Evolutionary conservation across 2,113 vertebrate genomes (phyloP), one percentile per base, ranked within the genome.

Genomic region (Hassar affinis): DNA sequence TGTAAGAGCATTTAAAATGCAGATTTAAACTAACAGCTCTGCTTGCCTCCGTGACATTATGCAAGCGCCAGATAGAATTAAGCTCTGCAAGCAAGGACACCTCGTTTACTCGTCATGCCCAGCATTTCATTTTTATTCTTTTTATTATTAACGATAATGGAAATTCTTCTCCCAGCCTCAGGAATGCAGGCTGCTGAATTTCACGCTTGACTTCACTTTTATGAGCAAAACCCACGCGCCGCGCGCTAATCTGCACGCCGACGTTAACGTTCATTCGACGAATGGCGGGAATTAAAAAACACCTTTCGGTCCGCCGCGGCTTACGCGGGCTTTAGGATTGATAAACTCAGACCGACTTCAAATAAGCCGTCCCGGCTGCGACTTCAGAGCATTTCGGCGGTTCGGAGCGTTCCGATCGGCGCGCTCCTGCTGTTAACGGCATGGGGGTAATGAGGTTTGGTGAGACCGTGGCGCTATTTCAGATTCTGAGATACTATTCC

Each of bases 31-130:
- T 57, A 57, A 71, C 38, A 68, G 51, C 35, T 47, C 20, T 3
- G 33, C 45, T 84, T 79, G n/a, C n/a, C 54, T 69, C 33, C 22
- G 17, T 2, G 75, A n/a, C 66, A 71, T 71, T 71, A 61, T 18
- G 52, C 76, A 72, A 72, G 51, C 5, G 75, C 51, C 83, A 72
- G 54, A 59, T 72, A 8, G 38, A 79, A 66, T 71, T 59, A 71
- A 30, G 38, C 25, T 30, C 20, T 22, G 33, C 38, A 75, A n/a
- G n/a, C 30, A 20, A 57, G n/a, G 27, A 42, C 76, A 51, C 52
- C 25, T 25, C 27, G 35, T 82, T 82, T 20, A 62, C 59, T 25
- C 33, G 6, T 75, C 56, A 59, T 75, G 51, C 22, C 35, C 2
- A n/a, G 20, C n/a, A 2, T 20, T 33, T 51, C n/a, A n/a, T n/a